A percentile compares a stretch with the other conserved stretches of the same genome.
Conservation (phyloP, 2,113 vertebrate genomes). For the Nothobranchius furzeri region DNA sequence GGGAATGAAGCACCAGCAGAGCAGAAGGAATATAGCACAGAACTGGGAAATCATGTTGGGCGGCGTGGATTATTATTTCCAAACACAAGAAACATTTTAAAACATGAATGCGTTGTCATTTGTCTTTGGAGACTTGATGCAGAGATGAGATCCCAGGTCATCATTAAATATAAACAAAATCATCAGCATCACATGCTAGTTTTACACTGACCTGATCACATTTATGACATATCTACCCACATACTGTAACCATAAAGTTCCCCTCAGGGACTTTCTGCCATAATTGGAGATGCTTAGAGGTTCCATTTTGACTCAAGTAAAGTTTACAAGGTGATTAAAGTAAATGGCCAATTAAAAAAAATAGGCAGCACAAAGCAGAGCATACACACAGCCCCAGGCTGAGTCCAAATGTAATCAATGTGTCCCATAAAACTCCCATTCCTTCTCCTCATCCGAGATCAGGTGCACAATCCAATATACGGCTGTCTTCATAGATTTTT, state of each 20-base stretch:
- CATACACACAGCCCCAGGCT: slow-evolving; percentile 59
- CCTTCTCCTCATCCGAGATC: slow-evolving; percentile 60
- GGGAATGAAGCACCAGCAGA: slow-evolving; percentile 35
- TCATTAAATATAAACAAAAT: neutral
- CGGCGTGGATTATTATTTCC: slow-evolving; percentile 53
- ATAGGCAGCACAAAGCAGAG: slow-evolving; percentile 51
- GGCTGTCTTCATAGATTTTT: slow-evolving; percentile 59
- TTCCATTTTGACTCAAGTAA: slow-evolving; percentile 63
- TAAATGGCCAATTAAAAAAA: slow-evolving; percentile 70
- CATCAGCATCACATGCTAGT: neutral
- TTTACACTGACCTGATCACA: slow-evolving; percentile 27
- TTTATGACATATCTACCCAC: slow-evolving; percentile 18
- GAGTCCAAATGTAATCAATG: slow-evolving; percentile 70
- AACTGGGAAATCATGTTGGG: slow-evolving; percentile 42
- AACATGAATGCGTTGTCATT: slow-evolving; percentile 22
- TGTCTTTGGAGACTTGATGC: slow-evolving; percentile 9
- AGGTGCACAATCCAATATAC: slow-evolving; percentile 61
- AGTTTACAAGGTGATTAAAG: slow-evolving; percentile 76
- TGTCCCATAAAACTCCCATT: slow-evolving; percentile 71
- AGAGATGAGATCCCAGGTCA: neutral
- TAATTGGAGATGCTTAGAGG: slow-evolving; percentile 56
- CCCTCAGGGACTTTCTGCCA: slow-evolving; percentile 38
- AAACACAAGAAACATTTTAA: slow-evolving; percentile 39
- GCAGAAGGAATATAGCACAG: slow-evolving; percentile 26
- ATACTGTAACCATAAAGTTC: slow-evolving; percentile 33